Evolutionary conservation across 2,797 vertebrate genomes (phyloP), one percentile per base, ranked within the genome.

Genomic region (Zalophus californianus): DNA sequence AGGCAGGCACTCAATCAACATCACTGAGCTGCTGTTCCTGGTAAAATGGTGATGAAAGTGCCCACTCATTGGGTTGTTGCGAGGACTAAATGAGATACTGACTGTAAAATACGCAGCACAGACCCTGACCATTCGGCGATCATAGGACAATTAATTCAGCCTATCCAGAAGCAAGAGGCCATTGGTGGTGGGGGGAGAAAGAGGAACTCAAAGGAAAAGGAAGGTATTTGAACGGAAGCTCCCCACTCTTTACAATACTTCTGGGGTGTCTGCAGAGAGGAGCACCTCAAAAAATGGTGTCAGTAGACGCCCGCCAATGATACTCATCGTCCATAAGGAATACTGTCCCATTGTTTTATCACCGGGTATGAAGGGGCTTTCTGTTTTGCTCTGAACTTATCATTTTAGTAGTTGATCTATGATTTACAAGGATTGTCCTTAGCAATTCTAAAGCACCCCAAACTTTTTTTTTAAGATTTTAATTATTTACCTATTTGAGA

Each of bases 381-480:
- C 56, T 44, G 25, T 56, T 48, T 85, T 35, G 82, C 41, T 89
- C 86, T 95, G 50, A 95, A 86, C 41, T 48, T 29, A 38, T 11
- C 23, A 58, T 56, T 35, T 79, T 48, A 75, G 84, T 38, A 32
- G 11, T 3, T 54, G 50, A 92, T 58, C 79, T 29, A 32, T 70
- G 75, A 96, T 89, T 93, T 91, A 73, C 73, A 91, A 60, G 35
- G 58, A 91, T 25, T 84, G 56, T 41, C 70, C 50, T 83, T 52
- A n/a, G 56, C 62, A 48, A 83, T 75, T 89, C n/a, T 38, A 90
- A 86, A 86, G 52, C 62, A 94, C 70, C 64, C 9, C 21, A 32
- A 64, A 62, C 9, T 78, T 88, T 52, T 52, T 52, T 18, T 56
- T 62, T 29, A 27, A 60, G 58, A 60, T 25, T 60, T 4, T 12